These are phyloP conservation scores for Argopecten irradians DNA, from an alignment of 1,140 invertebrate genomes.

Conservation along the genomic window DNA sequence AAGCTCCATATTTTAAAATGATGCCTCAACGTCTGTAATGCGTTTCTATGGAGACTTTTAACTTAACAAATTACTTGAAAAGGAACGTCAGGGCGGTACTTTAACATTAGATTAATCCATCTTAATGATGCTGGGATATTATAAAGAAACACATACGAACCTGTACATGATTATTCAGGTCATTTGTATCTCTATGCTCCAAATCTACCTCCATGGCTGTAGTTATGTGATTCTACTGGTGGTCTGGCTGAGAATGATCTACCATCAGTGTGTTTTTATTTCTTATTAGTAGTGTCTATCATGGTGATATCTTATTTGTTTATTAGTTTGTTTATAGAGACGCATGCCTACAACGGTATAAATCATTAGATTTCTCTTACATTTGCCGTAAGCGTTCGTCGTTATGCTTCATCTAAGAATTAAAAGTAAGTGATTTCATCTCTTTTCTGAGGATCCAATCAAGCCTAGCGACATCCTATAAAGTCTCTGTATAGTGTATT, in stretches of 20 bases:
- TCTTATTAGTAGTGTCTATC: background rate
- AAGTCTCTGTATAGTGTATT: background rate
- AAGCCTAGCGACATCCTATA: background rate
- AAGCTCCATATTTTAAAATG: no score
- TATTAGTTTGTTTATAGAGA: background rate
- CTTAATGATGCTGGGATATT: no score
- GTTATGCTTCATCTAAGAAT: background rate
- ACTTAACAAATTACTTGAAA: no score
- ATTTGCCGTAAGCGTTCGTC: background rate
- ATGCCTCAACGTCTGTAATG: no score
- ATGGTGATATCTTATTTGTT: background rate
- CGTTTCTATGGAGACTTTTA: no score
- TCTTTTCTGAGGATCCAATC: background rate
- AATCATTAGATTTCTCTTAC: background rate
- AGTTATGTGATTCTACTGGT: background rate
- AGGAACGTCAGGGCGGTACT: no score
- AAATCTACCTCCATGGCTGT: slow-evolving; percentile 25
- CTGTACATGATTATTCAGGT: slow-evolving; percentile 36
- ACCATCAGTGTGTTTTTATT: background rate
- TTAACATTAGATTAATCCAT: no score
- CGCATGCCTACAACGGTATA: background rate
- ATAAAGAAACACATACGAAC: background rate
- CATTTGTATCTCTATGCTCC: slow-evolving; percentile 38
- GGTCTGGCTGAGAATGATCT: background rate
- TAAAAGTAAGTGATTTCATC: background rate